Conservation (phyloP, 2,797 vertebrate genomes). For the Gymnoscopelus microlampas region DNA sequence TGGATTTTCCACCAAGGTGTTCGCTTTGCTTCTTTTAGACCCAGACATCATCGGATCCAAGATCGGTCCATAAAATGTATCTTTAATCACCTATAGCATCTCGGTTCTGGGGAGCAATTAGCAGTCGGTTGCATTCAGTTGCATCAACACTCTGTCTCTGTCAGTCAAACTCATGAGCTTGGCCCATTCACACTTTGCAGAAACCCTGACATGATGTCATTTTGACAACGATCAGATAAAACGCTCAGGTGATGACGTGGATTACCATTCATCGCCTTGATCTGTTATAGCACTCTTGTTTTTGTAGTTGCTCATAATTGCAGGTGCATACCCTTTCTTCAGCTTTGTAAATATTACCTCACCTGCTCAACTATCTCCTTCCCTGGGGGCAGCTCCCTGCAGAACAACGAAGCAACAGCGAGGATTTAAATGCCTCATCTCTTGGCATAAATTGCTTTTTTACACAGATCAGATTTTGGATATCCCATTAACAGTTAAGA, state of each 20-base stretch:
- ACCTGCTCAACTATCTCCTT: constrained; percentile 32
- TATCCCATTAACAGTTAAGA: constrained; percentile 27
- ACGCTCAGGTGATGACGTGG: constrained; percentile 31
- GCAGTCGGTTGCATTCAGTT: constrained; percentile 54
- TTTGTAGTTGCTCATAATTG: constrained; percentile 42
- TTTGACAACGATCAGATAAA: constrained; percentile 43
- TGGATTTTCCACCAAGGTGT: neutral
- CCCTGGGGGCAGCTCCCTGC: constrained; percentile 25
- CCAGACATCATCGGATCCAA: neutral
- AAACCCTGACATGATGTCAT: constrained; percentile 41
- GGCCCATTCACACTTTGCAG: constrained; percentile 48
- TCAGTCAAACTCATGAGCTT: constrained; percentile 50
- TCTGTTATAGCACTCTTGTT: neutral
- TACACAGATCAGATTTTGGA: constrained; percentile 43
- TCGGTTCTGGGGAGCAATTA: constrained; percentile 17
- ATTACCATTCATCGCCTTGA: constrained; percentile 48
- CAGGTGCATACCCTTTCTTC: constrained; percentile 10
- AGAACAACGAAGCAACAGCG: constrained; percentile 26
- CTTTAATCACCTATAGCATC: too few species aligned
- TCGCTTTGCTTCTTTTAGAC: neutral
- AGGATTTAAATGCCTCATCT: constrained; percentile 23
- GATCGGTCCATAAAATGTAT: neutral
- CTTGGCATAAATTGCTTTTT: constrained; percentile 43
- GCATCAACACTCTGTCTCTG: constrained; percentile 53
- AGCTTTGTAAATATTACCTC: constrained; percentile 29